Evolutionary conservation across 2,888 invertebrate species (phyloP), one percentile per base, ranked within the genome.

Genomic region (Hypomecis atomaria): DNA sequence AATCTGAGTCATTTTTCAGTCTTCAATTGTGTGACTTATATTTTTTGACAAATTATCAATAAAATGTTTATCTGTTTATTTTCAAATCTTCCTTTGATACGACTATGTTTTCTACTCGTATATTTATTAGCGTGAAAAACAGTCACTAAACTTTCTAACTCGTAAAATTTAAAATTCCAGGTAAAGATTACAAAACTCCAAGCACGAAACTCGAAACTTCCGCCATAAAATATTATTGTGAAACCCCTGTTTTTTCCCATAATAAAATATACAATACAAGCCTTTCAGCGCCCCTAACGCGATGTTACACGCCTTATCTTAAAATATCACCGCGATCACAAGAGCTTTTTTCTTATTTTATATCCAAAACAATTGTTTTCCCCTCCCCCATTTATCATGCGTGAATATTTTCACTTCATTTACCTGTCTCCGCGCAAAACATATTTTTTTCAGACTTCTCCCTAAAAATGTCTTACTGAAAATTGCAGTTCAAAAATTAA

Each of bases 331-430:
- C 9, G 6, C 13, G 33, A 48, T 45, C 23, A 13, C 34, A 13
- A 38, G 40, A 40, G 6, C 10, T 34, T 43, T 52, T 9, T 8
- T 43, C 23, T 34, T 55, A 55, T 45, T 53, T 65, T 57, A 36
- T 40, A 58, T 43, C 37, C n/a, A 62, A 67, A 67, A 66, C 65
- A 71, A 69, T 69, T 61, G 47, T 65, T 62, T 56, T 45, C 49
- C 23, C 44, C 56, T 40, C 54, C 48, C n/a, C 49, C 40, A 65
- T 67, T 69, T 62, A 49, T 65, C 65, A 71, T 48, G 66, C 71
- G 62, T 62, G 62, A 74, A 70, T 68, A 68, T 69, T 71, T 66
- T 65, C 63, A 65, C 57, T 62, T 68, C 65, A 65, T 69, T 68
- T 66, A 66, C 64, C 62, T 67, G 57, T 56, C 59, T 50, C 37